Conservation (phyloP, 2,797 vertebrate species). For the Aeoliscus strigatus region DNA sequence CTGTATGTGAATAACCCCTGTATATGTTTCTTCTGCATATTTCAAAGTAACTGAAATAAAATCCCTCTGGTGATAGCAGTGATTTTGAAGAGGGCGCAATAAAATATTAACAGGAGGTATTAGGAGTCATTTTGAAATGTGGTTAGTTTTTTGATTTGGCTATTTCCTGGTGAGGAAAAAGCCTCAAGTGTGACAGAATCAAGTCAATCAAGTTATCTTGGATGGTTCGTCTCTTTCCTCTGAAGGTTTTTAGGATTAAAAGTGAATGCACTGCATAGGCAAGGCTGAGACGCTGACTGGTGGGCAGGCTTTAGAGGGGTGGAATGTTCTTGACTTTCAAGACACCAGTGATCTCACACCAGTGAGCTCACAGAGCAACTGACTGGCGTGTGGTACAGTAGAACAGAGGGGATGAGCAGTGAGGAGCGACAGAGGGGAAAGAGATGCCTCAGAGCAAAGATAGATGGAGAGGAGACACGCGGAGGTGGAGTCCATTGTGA, state of each 20-base stretch:
- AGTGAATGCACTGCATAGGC: constrained; percentile 69
- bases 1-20: not conserved
- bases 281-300: constrained; percentile 44
- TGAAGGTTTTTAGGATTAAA: constrained; percentile 40
- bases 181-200: constrained; percentile 16
- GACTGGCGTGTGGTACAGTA: constrained; percentile 71
- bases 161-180: constrained; percentile 28
- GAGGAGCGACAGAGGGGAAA: constrained; percentile 18
- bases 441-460: constrained; percentile 58
- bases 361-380: constrained; percentile 47
- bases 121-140: not conserved
- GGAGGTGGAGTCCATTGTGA: constrained; percentile 35
- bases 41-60: too few species aligned
- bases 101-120: not conserved
- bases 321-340: constrained; percentile 50
- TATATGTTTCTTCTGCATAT: not conserved
- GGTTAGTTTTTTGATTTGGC: constrained; percentile 4
- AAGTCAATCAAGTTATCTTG: constrained; percentile 17
- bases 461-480: not conserved
- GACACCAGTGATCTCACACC: constrained; percentile 49
- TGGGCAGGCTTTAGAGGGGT: constrained; percentile 29
- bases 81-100: not conserved
- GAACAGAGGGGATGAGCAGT: constrained; percentile 33
- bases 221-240: constrained; percentile 35
- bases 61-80: not conserved